phyloP scores from a whole-genome alignment of 2,113 vertebrate species.

The Eudyptes chrysolophus region DNA sequence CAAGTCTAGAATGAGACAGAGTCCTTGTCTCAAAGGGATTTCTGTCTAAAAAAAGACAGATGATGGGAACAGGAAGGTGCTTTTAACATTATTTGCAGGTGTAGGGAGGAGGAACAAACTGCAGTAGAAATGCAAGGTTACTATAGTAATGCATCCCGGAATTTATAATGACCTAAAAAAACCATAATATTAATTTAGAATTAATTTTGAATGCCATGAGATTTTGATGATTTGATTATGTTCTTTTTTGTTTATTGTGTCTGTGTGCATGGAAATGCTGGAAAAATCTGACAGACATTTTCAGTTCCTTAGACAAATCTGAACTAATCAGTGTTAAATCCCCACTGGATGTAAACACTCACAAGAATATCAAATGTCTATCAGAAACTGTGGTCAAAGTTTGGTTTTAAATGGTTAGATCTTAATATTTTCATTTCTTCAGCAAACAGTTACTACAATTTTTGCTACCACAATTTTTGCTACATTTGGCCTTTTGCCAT shows the following conservation, averaged over 20 bases:
- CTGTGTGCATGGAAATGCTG: neutral
- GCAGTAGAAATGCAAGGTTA: neutral
- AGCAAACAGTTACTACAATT: neutral
- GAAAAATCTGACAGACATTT: neutral
- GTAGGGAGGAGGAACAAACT: neutral
- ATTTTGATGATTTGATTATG: neutral
- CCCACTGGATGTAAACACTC: neutral
- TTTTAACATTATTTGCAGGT: neutral
- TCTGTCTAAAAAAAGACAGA: neutral
- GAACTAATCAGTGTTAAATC: neutral
- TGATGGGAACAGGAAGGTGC: neutral
- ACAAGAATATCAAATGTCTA: neutral
- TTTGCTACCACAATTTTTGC: neutral
- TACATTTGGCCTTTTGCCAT: neutral
- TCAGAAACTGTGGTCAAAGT: neutral
- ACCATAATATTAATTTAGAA: neutral
- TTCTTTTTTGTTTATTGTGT: neutral
- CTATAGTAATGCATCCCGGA: accelerated
- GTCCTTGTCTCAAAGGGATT: neutral
- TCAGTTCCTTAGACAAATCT: neutral
- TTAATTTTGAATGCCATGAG: neutral
- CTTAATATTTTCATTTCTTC: neutral
- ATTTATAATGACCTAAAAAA: neutral
- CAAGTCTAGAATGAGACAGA: neutral
- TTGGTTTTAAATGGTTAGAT: neutral